Percentiles rank a stretch among this genome's conserved stretches.
Evolutionary conservation across 2,797 vertebrate species (phyloP).

Genomic region (Phoeniculus purpureus): DNA sequence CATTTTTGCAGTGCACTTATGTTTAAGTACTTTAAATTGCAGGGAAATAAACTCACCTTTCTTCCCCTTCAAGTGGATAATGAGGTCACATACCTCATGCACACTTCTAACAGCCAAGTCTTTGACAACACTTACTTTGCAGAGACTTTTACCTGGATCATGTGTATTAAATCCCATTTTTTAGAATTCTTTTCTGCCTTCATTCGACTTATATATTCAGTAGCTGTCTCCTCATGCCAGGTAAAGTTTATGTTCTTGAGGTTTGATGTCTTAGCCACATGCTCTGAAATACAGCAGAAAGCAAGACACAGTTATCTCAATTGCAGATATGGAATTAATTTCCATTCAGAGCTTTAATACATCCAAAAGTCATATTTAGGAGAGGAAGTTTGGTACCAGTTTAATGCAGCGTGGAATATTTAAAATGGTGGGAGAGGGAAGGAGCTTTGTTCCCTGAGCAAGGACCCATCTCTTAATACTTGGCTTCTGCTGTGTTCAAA

Average conservation of each 20-base stretch:
- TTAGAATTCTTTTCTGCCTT: slow-evolving; percentile 77
- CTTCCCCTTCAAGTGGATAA: slow-evolving; percentile 19
- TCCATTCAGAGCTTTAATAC: slow-evolving; percentile 62
- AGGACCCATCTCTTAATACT: neutral
- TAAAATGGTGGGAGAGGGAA: neutral
- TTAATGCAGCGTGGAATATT: neutral
- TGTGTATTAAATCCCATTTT: slow-evolving; percentile 94
- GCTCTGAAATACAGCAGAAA: slow-evolving; percentile 67
- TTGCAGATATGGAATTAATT: slow-evolving; percentile 60
- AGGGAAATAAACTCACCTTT: slow-evolving; percentile 47
- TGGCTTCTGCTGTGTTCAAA: neutral
- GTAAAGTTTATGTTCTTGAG: slow-evolving; percentile 85
- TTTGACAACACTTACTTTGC: slow-evolving; percentile 28
- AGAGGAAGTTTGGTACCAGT: slow-evolving; percentile 6
- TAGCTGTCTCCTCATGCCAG: slow-evolving; percentile 89
- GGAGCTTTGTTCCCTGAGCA: neutral
- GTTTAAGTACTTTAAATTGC: slow-evolving; percentile 41
- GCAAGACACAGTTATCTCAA: slow-evolving; percentile 60
- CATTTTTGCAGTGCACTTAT: slow-evolving; percentile 44
- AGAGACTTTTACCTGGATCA: slow-evolving; percentile 89
- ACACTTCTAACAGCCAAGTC: neutral
- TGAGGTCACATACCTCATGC: slow-evolving; percentile 36
- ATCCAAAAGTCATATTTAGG: slow-evolving; percentile 39
- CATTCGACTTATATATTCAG: slow-evolving; percentile 87
- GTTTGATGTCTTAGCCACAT: slow-evolving; percentile 81